These are phyloP conservation scores for Streblospio benedicti DNA, from an alignment of 1,140 invertebrate species.

Conservation along the genomic window DNA sequence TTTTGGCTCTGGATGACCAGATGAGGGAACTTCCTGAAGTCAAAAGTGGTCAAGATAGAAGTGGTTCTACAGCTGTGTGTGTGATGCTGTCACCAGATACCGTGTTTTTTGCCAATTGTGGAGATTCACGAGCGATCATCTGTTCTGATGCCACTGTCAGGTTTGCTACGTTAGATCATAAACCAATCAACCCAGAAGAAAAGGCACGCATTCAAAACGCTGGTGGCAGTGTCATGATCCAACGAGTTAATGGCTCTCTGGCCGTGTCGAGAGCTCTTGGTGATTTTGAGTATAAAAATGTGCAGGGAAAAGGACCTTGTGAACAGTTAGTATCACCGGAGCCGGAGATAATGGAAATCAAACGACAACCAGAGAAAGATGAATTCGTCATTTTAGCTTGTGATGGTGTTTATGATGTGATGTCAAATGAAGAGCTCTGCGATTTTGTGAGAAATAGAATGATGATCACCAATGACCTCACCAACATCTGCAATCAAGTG, in stretches of 20 bases:
- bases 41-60: constrained; percentile 76
- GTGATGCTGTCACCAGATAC: constrained; percentile 77
- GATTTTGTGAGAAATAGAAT: constrained; percentile 84
- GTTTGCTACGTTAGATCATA: constrained; percentile 78
- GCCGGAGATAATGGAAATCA: constrained; percentile 84
- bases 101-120: constrained; percentile 71
- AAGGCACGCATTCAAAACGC: constrained; percentile 89
- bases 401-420: constrained; percentile 98
- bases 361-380: constrained; percentile 58
- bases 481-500: constrained; percentile 85
- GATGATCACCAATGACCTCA: constrained; percentile 76
- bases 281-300: constrained; percentile 93
- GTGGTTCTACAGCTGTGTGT: constrained; percentile 93
- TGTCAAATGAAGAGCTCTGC: constrained; percentile 88
- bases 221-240: constrained; percentile 95
- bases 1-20: constrained; percentile 70
- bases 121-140: constrained; percentile 84
- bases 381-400: constrained; percentile 97
- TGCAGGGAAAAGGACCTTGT: constrained; percentile 66
- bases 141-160: neutral
- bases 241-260: constrained; percentile 63
- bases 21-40: constrained; percentile 81
- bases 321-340: constrained; percentile 87
- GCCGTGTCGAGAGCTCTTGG: constrained; percentile 87
- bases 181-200: constrained; percentile 81